phyloP scores from a whole-genome alignment of 2,888 invertebrate species.

The Trissolcus brochymenae region DNA sequence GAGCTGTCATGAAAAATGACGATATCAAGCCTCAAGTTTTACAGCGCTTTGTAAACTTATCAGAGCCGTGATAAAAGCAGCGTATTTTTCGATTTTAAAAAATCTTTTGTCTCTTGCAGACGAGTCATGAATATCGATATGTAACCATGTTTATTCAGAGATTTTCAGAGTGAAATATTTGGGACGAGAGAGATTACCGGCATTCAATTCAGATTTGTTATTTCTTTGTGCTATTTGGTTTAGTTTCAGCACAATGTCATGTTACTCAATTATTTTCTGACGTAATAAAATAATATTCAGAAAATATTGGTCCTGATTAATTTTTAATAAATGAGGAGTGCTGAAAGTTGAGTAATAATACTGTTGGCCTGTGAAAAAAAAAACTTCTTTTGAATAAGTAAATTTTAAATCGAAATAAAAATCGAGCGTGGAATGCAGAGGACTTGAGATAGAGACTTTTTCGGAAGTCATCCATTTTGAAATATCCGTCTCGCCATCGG shows the following conservation, averaged over 20 bases:
- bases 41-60: constrained; percentile 21
- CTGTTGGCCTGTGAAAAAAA: constrained; percentile 38
- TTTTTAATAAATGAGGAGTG: constrained; percentile 49
- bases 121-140: background rate
- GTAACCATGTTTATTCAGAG: background rate
- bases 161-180: too few relatives aligned
- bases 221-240: too few relatives aligned
- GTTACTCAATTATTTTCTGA: too few relatives aligned
- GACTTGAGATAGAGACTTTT: constrained; percentile 41
- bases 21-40: constrained; percentile 40
- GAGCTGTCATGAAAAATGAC: constrained; percentile 39
- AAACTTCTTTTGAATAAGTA: constrained; percentile 43
- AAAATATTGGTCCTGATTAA: background rate
- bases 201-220: too few relatives aligned
- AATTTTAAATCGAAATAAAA: constrained; percentile 53
- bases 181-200: too few relatives aligned
- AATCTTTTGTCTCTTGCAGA: too few relatives aligned
- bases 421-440: constrained; percentile 47
- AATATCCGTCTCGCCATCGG: constrained; percentile 50
- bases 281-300: too few relatives aligned
- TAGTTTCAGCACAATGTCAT: too few relatives aligned
- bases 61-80: background rate
- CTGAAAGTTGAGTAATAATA: constrained; percentile 31
- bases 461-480: constrained; percentile 54
- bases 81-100: background rate